Evolutionary conservation across 2,888 invertebrate genomes (phyloP), one percentile per base, ranked within the genome.

Genomic region (Zhuqinia jingwanae): DNA sequence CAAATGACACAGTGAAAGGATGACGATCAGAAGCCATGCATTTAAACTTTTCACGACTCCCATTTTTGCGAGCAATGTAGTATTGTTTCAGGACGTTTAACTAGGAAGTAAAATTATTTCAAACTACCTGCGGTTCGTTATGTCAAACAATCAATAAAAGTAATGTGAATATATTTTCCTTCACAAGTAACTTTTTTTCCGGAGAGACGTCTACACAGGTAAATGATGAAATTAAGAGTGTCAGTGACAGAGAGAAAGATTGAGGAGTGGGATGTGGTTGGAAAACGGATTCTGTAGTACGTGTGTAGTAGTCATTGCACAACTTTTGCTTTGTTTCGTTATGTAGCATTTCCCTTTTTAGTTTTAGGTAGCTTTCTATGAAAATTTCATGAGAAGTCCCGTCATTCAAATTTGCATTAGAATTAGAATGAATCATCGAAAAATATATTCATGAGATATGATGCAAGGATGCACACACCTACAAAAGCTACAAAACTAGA

Each of bases 281-380:
- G 45, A 20, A 42, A 45, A 68, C 45, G 68, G 68, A 45, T 20
- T 68, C 22, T 42, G 68, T 68, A 68, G 68, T 68, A 68, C 10
- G 25, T 17, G n/a, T 8, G 15, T 2, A 42, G 17, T 42, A n/a
- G n/a, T 17, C 65, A 25, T 60, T 22, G 68, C 22, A 6, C 68
- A 68, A 5, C 20, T n/a, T 20, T 22, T 65, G 36, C 60, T 30
- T 45, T 45, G 11, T 68, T 68, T 22, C 20, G 15, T 15, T 60
- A 27, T 15, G 8, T 53, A 2, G 53, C 17, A n/a, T 53, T 22
- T 11, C 58, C 1, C 58, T 3, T 58, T 58, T 17, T 17, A 56
- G 17, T 56, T 3, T 56, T 2, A 47, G 5, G 11, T 47, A n/a
- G 8, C 3, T 53, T 53, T 17, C 11, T n/a, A 53, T n/a, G 0